Base-by-base conservation (phyloP, 1,140 invertebrate genomes). In the Lepidostoma basale region DNA sequence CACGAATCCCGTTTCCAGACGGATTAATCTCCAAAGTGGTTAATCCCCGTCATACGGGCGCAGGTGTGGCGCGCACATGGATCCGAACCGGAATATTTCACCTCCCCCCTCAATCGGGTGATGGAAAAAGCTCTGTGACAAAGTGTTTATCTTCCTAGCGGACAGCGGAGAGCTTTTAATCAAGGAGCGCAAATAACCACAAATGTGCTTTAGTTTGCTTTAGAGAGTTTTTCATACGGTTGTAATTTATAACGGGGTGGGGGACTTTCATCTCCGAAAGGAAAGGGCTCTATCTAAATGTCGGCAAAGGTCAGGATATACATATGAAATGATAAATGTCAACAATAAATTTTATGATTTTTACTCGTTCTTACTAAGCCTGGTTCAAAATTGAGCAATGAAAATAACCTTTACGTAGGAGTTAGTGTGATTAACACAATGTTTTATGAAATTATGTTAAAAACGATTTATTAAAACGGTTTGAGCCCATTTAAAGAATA, bases 131-230 rank as follows among this genome's bases (percentile, higher is more conserved):
- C 45, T 5, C 25, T 23, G 23, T 49, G 45, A 49, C 45, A 23
- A 49, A 49, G 45, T 49, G 45, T 49, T 49, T 49, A 49, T 49
- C 18, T 22, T 49, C 9, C 45, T 23, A n/a, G n/a, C n/a, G n/a
- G n/a, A n/a, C n/a, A n/a, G n/a, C n/a, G n/a, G 45, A n/a, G 18
- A 26, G 45, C 45, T 49, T 49, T 49, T 49, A 49, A 49, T 49
- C 45, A 22, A 49, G 22, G 18, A 9, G 25, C 18, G 20, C 0
- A 22, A 23, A 49, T 49, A 49, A 49, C 45, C 45, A 23, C 45
- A 49, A 49, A 49, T 49, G 45, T 49, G 45, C 45, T 23, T 23
- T 23, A 22, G 18, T 49, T 49, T 49, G 45, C n/a, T 47, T 22
- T 20, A 12, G 16, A 22, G 44, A 23, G 45, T 49, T 49, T 49